A percentile compares a stretch with the other conserved stretches of the same genome.
These are phyloP conservation scores for Columba janthina DNA, from an alignment of 2,113 vertebrate species.

Conservation along the genomic window DNA sequence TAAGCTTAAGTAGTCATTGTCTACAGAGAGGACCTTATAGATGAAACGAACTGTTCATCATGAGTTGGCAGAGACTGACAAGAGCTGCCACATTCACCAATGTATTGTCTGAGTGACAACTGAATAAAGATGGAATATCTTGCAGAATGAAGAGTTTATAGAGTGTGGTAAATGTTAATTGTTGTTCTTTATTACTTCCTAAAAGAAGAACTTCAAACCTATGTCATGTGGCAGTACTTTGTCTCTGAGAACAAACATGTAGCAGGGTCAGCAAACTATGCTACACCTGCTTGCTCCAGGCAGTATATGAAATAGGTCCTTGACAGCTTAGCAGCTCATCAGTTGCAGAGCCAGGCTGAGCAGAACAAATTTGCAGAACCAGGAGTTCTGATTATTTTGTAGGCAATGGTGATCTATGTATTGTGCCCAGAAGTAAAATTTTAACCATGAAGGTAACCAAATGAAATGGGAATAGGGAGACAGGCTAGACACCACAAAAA, in stretches of 20 bases:
- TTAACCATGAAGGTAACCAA: not conserved
- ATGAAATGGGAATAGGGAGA: not conserved
- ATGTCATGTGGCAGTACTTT: not conserved
- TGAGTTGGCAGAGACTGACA: not conserved
- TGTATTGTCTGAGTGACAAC: not conserved
- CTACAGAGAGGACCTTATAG: not conserved
- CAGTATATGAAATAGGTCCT: not conserved
- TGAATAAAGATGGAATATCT: not conserved
- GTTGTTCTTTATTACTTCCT: not conserved
- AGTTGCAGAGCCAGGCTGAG: not conserved
- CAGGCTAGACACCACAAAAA: not conserved
- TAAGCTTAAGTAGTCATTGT: not conserved
- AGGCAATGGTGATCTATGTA: not conserved
- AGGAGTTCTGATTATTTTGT: not conserved
- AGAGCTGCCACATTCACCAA: not conserved
- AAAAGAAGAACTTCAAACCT: not conserved
- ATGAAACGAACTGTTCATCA: not conserved
- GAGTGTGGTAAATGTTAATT: not conserved
- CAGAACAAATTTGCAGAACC: not conserved
- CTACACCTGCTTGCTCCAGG: not conserved
- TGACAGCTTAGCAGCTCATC: not conserved
- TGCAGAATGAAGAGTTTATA: not conserved
- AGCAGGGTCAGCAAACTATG: not conserved
- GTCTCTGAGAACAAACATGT: not conserved
- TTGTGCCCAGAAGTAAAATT: not conserved